Evolutionary conservation across 2,888 invertebrate genomes (phyloP).

Genomic region (Anthophora plumipes): DNA sequence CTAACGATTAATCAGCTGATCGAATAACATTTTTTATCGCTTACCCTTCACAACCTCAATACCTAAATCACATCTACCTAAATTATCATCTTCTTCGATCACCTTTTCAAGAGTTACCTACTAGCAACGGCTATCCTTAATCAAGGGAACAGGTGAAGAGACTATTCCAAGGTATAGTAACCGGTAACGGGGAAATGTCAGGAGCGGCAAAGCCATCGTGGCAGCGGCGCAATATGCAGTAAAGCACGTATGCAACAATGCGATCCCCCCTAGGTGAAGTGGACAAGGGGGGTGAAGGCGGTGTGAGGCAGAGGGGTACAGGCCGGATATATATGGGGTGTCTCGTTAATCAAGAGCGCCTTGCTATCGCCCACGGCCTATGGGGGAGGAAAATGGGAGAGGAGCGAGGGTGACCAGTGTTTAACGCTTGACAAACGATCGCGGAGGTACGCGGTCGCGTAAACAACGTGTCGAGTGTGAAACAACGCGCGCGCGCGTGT

Average conservation of each 20-base stretch:
- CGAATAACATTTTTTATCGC: no score
- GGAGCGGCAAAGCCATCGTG: constrained; percentile 34
- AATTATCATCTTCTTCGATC: no score
- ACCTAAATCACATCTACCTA: background rate
- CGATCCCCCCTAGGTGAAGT: constrained; percentile 43
- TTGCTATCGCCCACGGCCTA: constrained; percentile 75
- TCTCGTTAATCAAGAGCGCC: constrained; percentile 82
- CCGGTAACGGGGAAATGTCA: constrained; percentile 20
- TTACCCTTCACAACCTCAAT: background rate
- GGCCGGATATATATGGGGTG: constrained; percentile 75
- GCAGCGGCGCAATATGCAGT: constrained; percentile 77
- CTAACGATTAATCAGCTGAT: no score
- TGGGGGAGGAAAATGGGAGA: constrained; percentile 66
- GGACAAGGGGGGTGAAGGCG: background rate
- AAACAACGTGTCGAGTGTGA: constrained; percentile 73
- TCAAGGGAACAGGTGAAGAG: constrained; percentile 13
- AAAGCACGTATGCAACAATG: constrained; percentile 81
- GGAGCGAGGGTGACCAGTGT: constrained; percentile 74
- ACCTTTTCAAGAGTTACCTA: no score
- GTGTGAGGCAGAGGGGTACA: constrained; percentile 28
- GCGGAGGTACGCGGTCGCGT: constrained; percentile 73
- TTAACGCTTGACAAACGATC: constrained; percentile 83
- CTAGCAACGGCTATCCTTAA: background rate
- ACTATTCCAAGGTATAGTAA: constrained; percentile 1
- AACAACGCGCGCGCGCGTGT: constrained; percentile 26